Base-by-base conservation (phyloP, 2,888 invertebrate species). In the Lycia hirtaria region DNA sequence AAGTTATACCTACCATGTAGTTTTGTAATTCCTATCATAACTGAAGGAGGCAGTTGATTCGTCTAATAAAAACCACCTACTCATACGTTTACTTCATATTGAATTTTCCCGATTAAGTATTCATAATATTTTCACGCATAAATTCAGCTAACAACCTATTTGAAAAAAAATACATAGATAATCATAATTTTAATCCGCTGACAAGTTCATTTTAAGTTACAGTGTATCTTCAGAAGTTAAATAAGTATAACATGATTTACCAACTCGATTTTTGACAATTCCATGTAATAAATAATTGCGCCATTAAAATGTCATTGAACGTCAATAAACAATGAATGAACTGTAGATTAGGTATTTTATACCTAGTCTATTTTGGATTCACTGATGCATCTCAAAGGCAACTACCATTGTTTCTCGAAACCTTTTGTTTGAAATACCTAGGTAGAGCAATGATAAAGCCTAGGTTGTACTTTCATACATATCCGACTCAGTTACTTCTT, bases 321-420 rank as follows among this genome's bases (percentile, higher is more conserved):
- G 22, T 22, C 19, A 0, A 32, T 14, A 14, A 45, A 45, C 45
- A 45, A 33, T 33, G 45, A 45, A 33, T 32, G 22, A 20, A 45
- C 20, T 15, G 44, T 32, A 14, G 5, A 15, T 45, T 45, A 22
- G 32, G 20, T 10, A 3, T 14, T 20, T 14, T 33, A 12, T 44
- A 20, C 30, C 44, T 32, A 22, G 9, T 7, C 24, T 41, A 26
- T 24, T 20, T 32, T 22, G 35, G n/a, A 35, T 15, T 47, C 35
- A 47, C 35, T 47, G 47, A 48, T 55, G 48, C 48, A 48, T 48
- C 41, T 43, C 35, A 35, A 54, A 19, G 32, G 14, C 6, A 9
- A 24, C 22, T 22, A 40, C 47, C 24, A 32, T 40, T 38, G 45
- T 45, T 37, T 44, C 35, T 44, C 37, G 44, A 19, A 26, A 22